phyloP scores from a whole-genome alignment of 2,797 vertebrate genomes.

The Acanthurus lineatus region DNA sequence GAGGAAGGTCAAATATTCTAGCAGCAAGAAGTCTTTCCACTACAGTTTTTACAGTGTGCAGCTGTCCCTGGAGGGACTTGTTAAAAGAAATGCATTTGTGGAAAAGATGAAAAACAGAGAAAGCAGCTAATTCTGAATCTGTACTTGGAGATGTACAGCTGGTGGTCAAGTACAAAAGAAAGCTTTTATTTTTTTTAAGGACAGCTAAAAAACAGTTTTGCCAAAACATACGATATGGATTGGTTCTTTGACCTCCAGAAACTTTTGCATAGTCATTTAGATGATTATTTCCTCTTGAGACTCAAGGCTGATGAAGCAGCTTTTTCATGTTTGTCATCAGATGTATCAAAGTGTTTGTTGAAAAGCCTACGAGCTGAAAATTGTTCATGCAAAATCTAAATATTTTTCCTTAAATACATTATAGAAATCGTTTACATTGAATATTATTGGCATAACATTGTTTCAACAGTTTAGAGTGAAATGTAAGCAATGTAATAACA shows the following conservation, averaged over 20 bases:
- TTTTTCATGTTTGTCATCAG: not conserved
- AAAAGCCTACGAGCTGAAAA: not conserved
- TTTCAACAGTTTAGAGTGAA: too few species aligned
- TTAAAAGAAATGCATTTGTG: constrained; percentile 26
- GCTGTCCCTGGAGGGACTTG: constrained; percentile 21
- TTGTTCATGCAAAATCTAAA: not conserved
- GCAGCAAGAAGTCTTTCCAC: constrained; percentile 1
- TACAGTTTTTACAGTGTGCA: constrained; percentile 25
- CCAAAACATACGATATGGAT: not conserved
- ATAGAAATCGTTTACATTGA: not conserved
- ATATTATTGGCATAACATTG: too few species aligned
- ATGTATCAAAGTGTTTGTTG: not conserved
- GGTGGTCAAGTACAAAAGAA: not conserved
- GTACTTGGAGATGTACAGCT: not conserved
- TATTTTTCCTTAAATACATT: not conserved
- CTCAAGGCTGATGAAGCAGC: not conserved
- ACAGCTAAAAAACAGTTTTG: not conserved
- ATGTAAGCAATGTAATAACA: too few species aligned
- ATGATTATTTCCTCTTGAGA: not conserved
- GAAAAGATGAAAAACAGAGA: constrained; percentile 4
- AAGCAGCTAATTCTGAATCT: constrained; percentile 9
- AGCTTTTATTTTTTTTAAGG: not conserved
- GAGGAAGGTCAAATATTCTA: constrained; percentile 41
- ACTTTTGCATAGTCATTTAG: not conserved
- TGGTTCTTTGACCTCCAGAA: not conserved